Conservation (phyloP, 2,888 invertebrate genomes). For the Drosophila koepferae region DNA sequence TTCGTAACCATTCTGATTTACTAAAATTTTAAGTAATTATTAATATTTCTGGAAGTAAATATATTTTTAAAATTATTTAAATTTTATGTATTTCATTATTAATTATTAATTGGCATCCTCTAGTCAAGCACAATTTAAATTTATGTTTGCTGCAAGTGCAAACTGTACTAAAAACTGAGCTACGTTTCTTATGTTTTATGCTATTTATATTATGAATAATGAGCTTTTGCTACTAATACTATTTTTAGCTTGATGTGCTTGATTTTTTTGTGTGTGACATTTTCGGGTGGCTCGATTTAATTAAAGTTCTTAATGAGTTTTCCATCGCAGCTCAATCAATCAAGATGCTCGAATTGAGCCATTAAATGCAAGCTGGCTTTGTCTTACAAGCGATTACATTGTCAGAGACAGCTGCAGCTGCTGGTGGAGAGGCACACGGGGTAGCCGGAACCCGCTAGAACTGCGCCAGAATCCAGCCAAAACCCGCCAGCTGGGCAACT, state of each 20-base stretch:
- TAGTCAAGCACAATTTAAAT: slow-evolving; percentile 5
- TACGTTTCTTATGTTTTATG: slow-evolving; percentile 11
- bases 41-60: no score
- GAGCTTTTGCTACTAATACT: slow-evolving; percentile 36
- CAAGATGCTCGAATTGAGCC: slow-evolving; percentile 61
- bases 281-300: slow-evolving; percentile 66
- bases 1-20: no score
- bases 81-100: neutral
- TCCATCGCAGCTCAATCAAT: slow-evolving; percentile 75
- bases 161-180: slow-evolving; percentile 7
- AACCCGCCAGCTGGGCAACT: slow-evolving; percentile 48
- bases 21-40: no score
- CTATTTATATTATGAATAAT: slow-evolving; percentile 73
- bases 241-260: slow-evolving; percentile 8
- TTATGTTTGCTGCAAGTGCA: slow-evolving; percentile 13
- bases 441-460: slow-evolving; percentile 5
- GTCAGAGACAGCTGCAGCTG: slow-evolving; percentile 29
- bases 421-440: neutral
- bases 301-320: slow-evolving; percentile 80
- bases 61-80: neutral
- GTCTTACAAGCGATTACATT: slow-evolving; percentile 69
- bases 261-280: slow-evolving; percentile 10
- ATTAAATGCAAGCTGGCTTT: slow-evolving; percentile 65
- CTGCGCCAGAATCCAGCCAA: slow-evolving; percentile 4
- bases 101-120: neutral